Evolutionary conservation across 1,140 invertebrate genomes (phyloP).

Genomic region (Lepidostoma basale): DNA sequence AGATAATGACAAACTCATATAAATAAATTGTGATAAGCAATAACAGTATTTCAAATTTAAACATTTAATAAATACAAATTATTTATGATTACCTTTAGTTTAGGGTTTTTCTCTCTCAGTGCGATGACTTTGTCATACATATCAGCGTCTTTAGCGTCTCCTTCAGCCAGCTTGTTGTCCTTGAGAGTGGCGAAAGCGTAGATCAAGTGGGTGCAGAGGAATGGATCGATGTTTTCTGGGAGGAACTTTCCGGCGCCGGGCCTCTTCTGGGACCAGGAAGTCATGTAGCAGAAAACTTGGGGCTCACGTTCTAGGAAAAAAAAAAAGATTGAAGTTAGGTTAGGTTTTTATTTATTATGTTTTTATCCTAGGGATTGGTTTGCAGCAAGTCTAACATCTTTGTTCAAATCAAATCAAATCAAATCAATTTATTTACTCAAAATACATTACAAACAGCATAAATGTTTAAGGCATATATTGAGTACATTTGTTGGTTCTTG

Average conservation of each 20-base stretch:
- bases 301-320: conserved; percentile 70
- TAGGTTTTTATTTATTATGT: too few species aligned
- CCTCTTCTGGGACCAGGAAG: conserved; percentile 92
- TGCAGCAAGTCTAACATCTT: too few species aligned
- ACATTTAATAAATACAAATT: too few species aligned
- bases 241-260: conserved; percentile 84
- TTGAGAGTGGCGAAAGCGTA: conserved; percentile 91
- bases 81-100: conserved; percentile 72
- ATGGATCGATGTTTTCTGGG: conserved; percentile 85
- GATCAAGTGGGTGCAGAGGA: conserved; percentile 89
- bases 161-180: conserved; percentile 79
- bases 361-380: too few species aligned
- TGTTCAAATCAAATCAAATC: too few species aligned
- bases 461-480: too few species aligned
- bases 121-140: conserved; percentile 84
- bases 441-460: too few species aligned
- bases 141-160: conserved; percentile 79
- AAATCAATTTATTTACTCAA: too few species aligned
- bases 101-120: conserved; percentile 87
- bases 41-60: too few species aligned
- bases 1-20: too few species aligned
- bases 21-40: too few species aligned
- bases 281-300: conserved; percentile 91
- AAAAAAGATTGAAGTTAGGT: background rate
- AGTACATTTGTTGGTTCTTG: too few species aligned